Conservation (phyloP, 2,888 invertebrate genomes). For the Agrilus cyanescens region DNA sequence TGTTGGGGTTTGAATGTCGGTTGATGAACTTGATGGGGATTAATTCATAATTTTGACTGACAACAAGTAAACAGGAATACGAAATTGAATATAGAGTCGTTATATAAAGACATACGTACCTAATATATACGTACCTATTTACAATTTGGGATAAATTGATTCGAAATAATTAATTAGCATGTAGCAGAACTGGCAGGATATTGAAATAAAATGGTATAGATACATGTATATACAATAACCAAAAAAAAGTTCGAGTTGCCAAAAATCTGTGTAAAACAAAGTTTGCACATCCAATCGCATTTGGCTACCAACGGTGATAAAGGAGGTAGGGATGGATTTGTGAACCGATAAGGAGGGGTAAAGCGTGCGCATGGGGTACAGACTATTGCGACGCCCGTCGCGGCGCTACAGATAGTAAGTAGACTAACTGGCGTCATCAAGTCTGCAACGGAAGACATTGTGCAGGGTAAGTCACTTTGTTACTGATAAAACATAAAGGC, state of each 20-base stretch:
- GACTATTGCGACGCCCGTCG: conserved; percentile 53
- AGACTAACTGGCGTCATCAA: conserved; percentile 39
- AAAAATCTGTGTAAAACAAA: conserved; percentile 28
- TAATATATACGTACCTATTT: too few species aligned
- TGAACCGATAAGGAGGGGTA: conserved; percentile 32
- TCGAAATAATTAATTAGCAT: background rate
- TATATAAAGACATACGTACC: too few species aligned
- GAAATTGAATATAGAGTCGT: too few species aligned
- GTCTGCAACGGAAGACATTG: conserved; percentile 26
- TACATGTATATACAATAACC: conserved; percentile 2
- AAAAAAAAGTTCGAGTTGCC: conserved; percentile 20
- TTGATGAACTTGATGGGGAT: too few species aligned
- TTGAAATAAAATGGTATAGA: conserved; percentile 8
- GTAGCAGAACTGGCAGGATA: background rate
- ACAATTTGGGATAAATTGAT: too few species aligned
- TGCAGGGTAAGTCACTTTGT: too few species aligned
- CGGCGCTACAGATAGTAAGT: conserved; percentile 41
- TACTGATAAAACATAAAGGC: too few species aligned
- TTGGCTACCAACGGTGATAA: conserved; percentile 27
- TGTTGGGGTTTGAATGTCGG: too few species aligned
- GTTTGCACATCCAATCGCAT: conserved; percentile 25
- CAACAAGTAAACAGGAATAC: too few species aligned
- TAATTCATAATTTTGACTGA: too few species aligned
- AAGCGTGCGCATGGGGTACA: conserved; percentile 42
- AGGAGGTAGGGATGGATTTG: conserved; percentile 24